A percentile compares a stretch with the other conserved stretches of the same genome.
phyloP scores from a whole-genome alignment of 2,797 vertebrate species.

The Gephyroberyx darwinii region DNA sequence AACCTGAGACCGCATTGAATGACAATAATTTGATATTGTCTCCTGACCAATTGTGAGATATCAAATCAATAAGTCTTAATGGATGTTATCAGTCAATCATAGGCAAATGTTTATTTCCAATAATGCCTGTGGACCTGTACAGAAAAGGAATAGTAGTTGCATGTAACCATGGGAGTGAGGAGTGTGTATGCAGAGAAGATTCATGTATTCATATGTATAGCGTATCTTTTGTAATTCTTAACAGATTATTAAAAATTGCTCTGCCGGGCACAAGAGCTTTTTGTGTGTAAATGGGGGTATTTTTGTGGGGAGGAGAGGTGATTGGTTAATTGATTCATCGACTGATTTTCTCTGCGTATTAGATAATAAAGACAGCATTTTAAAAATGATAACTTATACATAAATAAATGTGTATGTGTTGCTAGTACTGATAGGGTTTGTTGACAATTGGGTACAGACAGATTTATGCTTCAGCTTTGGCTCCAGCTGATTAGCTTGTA shows the following conservation, averaged over 20 bases:
- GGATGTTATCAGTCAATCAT: slow-evolving; percentile 39
- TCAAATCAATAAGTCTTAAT: slow-evolving; percentile 19
- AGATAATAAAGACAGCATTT: neutral
- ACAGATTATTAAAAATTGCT: slow-evolving; percentile 31
- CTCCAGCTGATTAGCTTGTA: slow-evolving; percentile 94
- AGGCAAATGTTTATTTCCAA: slow-evolving; percentile 8
- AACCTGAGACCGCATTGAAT: slow-evolving; percentile 26
- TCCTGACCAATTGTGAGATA: slow-evolving; percentile 38
- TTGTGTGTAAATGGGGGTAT: neutral
- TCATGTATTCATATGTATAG: slow-evolving; percentile 33
- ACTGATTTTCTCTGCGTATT: slow-evolving; percentile 8
- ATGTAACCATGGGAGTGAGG: slow-evolving; percentile 33
- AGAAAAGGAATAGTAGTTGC: neutral
- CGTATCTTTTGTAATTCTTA: slow-evolving; percentile 18
- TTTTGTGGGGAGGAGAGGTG: slow-evolving; percentile 4
- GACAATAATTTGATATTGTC: slow-evolving; percentile 39
- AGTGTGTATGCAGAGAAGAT: slow-evolving; percentile 29
- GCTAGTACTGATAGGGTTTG: slow-evolving; percentile 30
- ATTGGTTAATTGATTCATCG: neutral
- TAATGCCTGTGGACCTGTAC: too few relatives aligned
- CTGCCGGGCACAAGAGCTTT: neutral
- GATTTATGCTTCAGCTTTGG: slow-evolving; percentile 79
- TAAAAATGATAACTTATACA: neutral
- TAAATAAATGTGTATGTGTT: slow-evolving; percentile 18
- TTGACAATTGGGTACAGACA: slow-evolving; percentile 48